Conservation (phyloP, 2,797 vertebrate species). For the Muraenolepis orangiensis region DNA sequence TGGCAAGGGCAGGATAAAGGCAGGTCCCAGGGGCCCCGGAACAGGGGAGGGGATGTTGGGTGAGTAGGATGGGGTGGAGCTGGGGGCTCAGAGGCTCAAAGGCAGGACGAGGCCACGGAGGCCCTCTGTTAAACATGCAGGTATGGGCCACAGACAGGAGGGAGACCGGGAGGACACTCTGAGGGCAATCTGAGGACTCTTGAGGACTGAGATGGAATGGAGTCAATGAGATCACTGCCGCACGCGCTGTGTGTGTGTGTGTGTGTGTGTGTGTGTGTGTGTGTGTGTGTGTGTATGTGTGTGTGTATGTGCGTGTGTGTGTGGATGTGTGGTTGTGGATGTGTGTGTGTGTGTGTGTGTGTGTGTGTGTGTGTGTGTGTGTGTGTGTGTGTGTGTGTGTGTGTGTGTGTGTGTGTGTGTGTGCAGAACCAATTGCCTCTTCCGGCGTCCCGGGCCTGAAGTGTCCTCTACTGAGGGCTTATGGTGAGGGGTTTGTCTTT, state of each 20-base stretch:
- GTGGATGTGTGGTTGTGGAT: too few relatives aligned
- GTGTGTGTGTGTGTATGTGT: background rate
- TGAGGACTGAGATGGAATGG: background rate
- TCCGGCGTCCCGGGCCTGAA: background rate
- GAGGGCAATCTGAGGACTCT: background rate
- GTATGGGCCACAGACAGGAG: conserved; percentile 1
- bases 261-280: background rate
- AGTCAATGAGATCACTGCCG: background rate
- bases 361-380: background rate
- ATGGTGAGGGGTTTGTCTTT: background rate
- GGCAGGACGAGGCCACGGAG: conserved; percentile 61
- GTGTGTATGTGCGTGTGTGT: background rate
- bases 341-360: too few relatives aligned
- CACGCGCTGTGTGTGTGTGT: too few relatives aligned
- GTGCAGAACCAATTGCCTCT: background rate
- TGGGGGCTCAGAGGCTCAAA: conserved; percentile 40
- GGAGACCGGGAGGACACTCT: conserved; percentile 27
- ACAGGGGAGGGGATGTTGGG: conserved; percentile 50
- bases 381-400: background rate
- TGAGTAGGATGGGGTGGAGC: conserved; percentile 8
- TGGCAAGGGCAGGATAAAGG: conserved; percentile 71
- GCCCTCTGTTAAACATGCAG: conserved; percentile 21
- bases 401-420: background rate
- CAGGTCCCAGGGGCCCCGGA: conserved; percentile 46
- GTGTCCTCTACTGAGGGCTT: background rate